Evolutionary conservation across 2,797 vertebrate genomes (phyloP), one percentile per base, ranked within the genome.

Genomic region (Poeciliopsis gracilis): DNA sequence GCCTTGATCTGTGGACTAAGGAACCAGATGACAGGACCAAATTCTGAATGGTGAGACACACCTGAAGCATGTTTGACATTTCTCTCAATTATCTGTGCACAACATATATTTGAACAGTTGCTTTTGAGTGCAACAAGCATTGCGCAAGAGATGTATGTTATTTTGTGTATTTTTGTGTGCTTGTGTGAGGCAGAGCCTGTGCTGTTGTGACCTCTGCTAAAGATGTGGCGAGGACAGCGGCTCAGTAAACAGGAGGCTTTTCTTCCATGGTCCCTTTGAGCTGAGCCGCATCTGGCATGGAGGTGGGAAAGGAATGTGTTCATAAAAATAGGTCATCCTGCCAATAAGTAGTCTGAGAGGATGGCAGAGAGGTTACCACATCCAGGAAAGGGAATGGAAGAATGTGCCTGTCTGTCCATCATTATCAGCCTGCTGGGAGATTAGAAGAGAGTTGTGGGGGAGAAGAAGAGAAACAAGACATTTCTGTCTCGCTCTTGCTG

Each of bases 261-360:
- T 79, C 81, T 79, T 84, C 77, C 82, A 77, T 9, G 41, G 78
- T 91, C 86, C 89, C 91, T 89, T 72, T 75, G 79, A 93, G 92
- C 88, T 79, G 41, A 80, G 83, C 82, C 38, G 72, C 85, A 87
- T 87, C 83, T 90, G 86, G 87, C 89, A 89, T 84, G 81, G 81
- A 92, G 90, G 84, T 87, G 85, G 84, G 88, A 88, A 82, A 38
- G 82, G 85, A 87, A 92, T 20, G 76, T 78, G 82, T 78, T 90
- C 90, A 93, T 93, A 88, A 90, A 92, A 93, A 91, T 93, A 92
- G 92, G 93, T 94, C 93, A 93, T 71, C 55, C 76, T 87, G 82
- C 79, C 89, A 90, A 89, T 89, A 92, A 73, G 86, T 73, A 87
- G 89, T 90, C 88, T 76, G 86, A 76, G 83, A 93, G 85, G 85